Evolutionary conservation across 2,797 vertebrate species (phyloP).

Genomic region (Leptoclinus maculatus): DNA sequence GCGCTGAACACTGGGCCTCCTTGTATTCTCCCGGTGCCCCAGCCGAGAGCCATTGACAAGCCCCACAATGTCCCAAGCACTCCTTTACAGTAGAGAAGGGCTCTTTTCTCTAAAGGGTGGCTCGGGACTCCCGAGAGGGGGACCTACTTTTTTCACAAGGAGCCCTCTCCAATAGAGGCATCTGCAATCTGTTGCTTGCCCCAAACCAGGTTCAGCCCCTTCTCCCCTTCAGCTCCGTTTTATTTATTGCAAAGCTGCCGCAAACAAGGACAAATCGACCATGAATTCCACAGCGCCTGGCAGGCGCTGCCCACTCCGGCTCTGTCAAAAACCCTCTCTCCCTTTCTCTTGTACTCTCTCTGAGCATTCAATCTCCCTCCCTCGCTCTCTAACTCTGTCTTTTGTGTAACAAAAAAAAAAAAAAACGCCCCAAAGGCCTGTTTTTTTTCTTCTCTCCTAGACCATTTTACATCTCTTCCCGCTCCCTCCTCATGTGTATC

Average conservation of each 20-base stretch:
- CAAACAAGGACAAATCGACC: constrained; percentile 81
- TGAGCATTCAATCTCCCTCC: constrained; percentile 56
- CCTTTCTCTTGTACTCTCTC: constrained; percentile 59
- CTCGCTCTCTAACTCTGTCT: constrained; percentile 65
- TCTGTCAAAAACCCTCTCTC: constrained; percentile 59
- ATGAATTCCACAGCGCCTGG: constrained; percentile 82
- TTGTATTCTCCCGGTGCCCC: constrained; percentile 78
- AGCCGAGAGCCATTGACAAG: constrained; percentile 82
- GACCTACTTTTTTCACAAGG: constrained; percentile 73
- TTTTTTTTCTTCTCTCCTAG: constrained; percentile 54
- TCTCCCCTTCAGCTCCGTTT: constrained; percentile 61
- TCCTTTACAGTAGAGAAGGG: constrained; percentile 84
- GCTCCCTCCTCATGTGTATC: constrained; percentile 64
- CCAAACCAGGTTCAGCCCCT: constrained; percentile 65
- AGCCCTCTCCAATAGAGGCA: constrained; percentile 81
- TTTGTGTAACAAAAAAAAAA: constrained; percentile 50
- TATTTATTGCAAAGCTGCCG: constrained; percentile 72
- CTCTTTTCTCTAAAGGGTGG: constrained; percentile 78
- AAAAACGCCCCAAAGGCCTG: constrained; percentile 51
- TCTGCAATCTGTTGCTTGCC: constrained; percentile 82
- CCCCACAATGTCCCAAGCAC: constrained; percentile 78
- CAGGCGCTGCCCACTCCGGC: constrained; percentile 64
- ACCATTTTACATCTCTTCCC: constrained; percentile 56
- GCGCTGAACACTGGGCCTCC: constrained; percentile 82
- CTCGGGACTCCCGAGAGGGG: constrained; percentile 66